Evolutionary conservation across 2,888 invertebrate genomes (phyloP), one percentile per base, ranked within the genome.

Genomic region (Caenorhabditis doughertyi): DNA sequence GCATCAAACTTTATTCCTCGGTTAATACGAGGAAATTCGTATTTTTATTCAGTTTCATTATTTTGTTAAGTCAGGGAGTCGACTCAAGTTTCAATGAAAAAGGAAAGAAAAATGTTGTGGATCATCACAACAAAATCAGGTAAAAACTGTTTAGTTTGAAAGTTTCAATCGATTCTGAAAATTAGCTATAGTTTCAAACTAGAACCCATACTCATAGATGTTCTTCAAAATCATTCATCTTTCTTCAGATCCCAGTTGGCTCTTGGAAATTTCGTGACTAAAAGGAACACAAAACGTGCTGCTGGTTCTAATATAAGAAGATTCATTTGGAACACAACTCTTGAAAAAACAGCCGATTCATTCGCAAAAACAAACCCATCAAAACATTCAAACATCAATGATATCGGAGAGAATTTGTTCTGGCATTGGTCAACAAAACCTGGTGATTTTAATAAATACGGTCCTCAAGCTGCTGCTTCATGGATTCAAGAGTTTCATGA

Each of bases 371-470:
- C 29, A 16, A 70, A 77, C 32, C 77, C 77, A 32, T 53, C 68
- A 9, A 51, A 49, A 29, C 77, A 77, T 47, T 77, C 77, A 25
- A 39, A 55, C 16, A 53, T 51, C 25, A 39, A 25, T 4, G 77
- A 68, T 13, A 68, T 77, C 25, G 77, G 77, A 77, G 77, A 77
- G 44, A 77, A 77, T 16, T 27, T 77, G 11, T 77, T 68, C 21
- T 77, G 77, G 77, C 77, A 68, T 42, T 77, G 77, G 77, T 60
- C 77, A n/a, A 68, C 77, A 18, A 77, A 29, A 44, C 77, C 68
- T 7, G 68, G 68, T 18, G 68, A 77, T 23, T 32, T 77, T 53
- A 68, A 77, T 18, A 68, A 53, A n/a, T 77, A 49, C 27, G 80
- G 73, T 9, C n/a, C 49, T 27, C 7, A 32, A 42, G 80, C 80